These are phyloP conservation scores for Ciconia stormi DNA, from an alignment of 2,113 vertebrate species.

Conservation along the genomic window DNA sequence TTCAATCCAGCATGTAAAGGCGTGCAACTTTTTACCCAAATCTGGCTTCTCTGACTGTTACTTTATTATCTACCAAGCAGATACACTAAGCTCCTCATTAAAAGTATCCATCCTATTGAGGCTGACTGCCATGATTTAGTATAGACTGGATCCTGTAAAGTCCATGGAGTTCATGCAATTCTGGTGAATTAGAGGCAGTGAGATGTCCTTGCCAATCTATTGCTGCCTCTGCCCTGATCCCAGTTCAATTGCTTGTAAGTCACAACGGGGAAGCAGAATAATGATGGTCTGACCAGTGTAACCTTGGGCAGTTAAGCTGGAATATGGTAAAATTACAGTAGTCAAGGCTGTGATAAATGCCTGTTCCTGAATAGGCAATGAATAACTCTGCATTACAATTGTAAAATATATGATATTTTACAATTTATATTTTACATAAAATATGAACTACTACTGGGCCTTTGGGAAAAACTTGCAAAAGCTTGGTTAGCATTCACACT, in stretches of 20 bases:
- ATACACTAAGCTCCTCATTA: neutral
- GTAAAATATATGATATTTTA: constrained; percentile 22
- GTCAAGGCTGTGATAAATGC: constrained; percentile 12
- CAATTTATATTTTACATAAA: constrained; percentile 42
- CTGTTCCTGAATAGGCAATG: neutral
- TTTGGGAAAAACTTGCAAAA: constrained; percentile 12
- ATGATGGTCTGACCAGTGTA: neutral
- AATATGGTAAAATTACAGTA: neutral
- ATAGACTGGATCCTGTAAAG: neutral
- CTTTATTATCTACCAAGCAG: neutral
- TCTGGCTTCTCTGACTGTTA: neutral
- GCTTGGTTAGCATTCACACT: neutral
- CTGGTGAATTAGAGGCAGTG: neutral
- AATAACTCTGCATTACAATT: constrained; percentile 19
- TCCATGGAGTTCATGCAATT: neutral
- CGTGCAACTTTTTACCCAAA: neutral
- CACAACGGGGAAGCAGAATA: neutral
- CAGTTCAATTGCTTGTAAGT: neutral
- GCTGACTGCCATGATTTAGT: neutral
- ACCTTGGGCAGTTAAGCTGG: constrained; percentile 25
- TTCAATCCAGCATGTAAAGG: neutral
- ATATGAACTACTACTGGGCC: constrained; percentile 11
- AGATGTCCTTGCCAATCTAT: neutral
- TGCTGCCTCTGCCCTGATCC: constrained; percentile 2
- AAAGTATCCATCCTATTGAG: neutral